phyloP scores from a whole-genome alignment of 2,797 vertebrate species.

The Gymnopithys bicolor region DNA sequence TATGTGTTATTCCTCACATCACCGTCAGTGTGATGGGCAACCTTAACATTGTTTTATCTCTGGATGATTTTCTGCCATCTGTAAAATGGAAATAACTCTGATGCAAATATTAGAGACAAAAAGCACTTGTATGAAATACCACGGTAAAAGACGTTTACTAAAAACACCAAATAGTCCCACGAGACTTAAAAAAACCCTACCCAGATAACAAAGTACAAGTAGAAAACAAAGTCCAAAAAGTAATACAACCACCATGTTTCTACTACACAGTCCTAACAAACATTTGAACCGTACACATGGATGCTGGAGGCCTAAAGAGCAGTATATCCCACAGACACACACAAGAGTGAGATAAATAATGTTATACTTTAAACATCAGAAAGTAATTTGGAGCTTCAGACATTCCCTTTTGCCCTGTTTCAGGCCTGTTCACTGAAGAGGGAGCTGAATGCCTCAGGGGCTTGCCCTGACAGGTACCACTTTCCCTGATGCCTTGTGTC shows the following conservation, averaged over 20 bases:
- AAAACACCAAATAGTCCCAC: background rate
- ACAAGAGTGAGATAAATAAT: background rate
- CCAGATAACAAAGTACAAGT: background rate
- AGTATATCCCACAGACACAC: background rate
- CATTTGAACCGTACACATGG: background rate
- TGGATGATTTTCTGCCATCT: background rate
- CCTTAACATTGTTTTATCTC: background rate
- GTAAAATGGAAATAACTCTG: background rate
- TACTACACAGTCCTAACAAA: background rate
- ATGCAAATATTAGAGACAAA: background rate
- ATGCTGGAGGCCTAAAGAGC: background rate
- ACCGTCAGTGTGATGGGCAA: background rate
- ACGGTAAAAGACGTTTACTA: background rate
- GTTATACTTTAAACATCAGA: background rate
- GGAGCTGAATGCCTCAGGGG: background rate
- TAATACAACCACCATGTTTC: background rate
- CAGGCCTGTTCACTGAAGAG: background rate
- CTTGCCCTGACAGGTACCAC: background rate
- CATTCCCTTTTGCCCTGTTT: background rate
- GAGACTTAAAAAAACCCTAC: background rate
- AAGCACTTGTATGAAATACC: background rate
- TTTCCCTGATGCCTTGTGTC: background rate
- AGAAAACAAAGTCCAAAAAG: background rate
- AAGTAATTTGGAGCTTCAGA: background rate
- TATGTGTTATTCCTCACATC: background rate